Base-by-base conservation (phyloP, 1,140 invertebrate species). In the Odontomachus brunneus region DNA sequence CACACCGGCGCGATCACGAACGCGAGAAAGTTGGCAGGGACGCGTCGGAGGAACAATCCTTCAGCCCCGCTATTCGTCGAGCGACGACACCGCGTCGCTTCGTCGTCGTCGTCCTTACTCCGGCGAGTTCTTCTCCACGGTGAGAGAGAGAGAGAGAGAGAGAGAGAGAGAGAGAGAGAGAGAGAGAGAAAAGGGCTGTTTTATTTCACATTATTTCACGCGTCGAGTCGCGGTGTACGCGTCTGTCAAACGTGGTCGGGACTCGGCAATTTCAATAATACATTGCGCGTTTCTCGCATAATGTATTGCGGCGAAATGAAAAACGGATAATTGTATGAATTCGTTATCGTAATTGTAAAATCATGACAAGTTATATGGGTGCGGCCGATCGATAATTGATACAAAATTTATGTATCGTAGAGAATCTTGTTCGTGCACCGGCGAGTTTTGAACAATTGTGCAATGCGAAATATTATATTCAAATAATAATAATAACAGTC, bases 1-100 rank as follows among this genome's bases (percentile, higher is more conserved):
- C 75, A 33, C 51, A 57, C 62, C 15, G 63, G n/a, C 82, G 51
- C 19, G 71, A 84, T 84, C 44, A 44, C 38, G 57, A n/a, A 84
- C 22, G 33, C 24, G 59, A 66, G 71, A 60, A 62, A 74, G 44
- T 74, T 62, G 26, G 55, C 26, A 17, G 57, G 3, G 55, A 33
- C n/a, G 29, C 55, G 72, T 17, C 53, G 72, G n/a, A 59, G 26
- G 24, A 26, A 82, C 55, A 44, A 82, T 73, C 44, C 44, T 74
- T 74, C 67, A 82, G 12, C 26, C 51, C 2, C 51, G 49, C 22
- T 38, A 14, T 74, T 62, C 24, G 11, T 69, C 78, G 55, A 60
- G 26, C 48, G 4, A 19, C 55, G 69, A 33, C 38, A 44, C 0
- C 38, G 3, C 38, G 44, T 33, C 65, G 38, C 29, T 2, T 33